Evolutionary conservation across 2,888 invertebrate genomes (phyloP), one percentile per base, ranked within the genome.

Genomic region (Rhamphomyia laevipes): DNA sequence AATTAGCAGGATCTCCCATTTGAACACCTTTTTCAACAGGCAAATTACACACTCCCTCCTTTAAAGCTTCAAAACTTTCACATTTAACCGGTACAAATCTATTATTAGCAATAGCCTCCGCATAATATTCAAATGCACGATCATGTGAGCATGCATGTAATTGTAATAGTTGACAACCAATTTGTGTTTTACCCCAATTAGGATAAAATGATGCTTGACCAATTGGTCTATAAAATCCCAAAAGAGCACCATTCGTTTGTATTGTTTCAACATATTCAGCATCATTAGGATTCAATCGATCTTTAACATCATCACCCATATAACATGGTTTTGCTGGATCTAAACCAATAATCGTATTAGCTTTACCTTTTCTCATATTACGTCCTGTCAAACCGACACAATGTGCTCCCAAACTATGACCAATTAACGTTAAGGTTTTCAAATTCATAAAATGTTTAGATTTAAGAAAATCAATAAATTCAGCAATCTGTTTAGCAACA

Each of bases 351-450:
- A 77, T 75, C 2, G 73, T 71, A 53, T 75, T 72, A 23, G 74
- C 70, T 17, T 72, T 73, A 44, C 77, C 79, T 58, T 70, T 61
- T 49, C 67, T 71, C 1, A 73, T 72, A 56, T 72, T 73, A 51
- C 77, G 78, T 2, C 76, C 78, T 40, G 78, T 72, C 51, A 74
- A 73, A 4, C 78, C 77, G 42, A 74, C 73, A 7, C 76, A 76
- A 60, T 77, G 76, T 9, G 76, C 76, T 5, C 78, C 78, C 48
- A 79, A 66, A 55, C 78, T 78, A 55, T 78, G 75, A 1, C 76
- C 77, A 40, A 76, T 74, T 4, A 63, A 27, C 69, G 70, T 59
- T 68, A 77, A 53, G 67, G 63, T 2, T 67, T 73, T 11, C 70
- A 72, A 47, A 66, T 63, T 7, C 68, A 70, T 6, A 68, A 73